Conservation (phyloP, 1,140 invertebrate genomes). For the Lepidurus packardi region DNA sequence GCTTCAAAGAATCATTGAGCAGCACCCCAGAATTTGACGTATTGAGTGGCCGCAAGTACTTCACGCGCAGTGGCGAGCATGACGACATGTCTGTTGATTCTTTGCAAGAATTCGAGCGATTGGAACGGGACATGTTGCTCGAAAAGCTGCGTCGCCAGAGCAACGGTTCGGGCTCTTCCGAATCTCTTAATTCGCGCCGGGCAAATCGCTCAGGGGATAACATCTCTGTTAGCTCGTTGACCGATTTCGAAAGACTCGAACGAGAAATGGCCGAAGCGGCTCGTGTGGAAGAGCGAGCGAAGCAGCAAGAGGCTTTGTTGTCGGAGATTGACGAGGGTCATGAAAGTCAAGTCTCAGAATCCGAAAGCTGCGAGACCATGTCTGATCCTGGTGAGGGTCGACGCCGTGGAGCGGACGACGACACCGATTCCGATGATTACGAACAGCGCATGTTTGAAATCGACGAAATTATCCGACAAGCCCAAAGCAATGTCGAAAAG, state of each 20-base stretch:
- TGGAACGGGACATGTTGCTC: slow-evolving; percentile 71
- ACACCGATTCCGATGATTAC: slow-evolving; percentile 56
- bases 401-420: slow-evolving; percentile 40
- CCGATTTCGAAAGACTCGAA: slow-evolving; percentile 90
- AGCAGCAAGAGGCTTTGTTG: slow-evolving; percentile 73
- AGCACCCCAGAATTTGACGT: slow-evolving; percentile 81
- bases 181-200: slow-evolving; percentile 54
- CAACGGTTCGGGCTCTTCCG: slow-evolving; percentile 40
- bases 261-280: slow-evolving; percentile 76
- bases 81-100: slow-evolving; percentile 87
- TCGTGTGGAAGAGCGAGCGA: slow-evolving; percentile 70
- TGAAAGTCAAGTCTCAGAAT: slow-evolving; percentile 57
- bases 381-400: slow-evolving; percentile 50
- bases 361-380: slow-evolving; percentile 62
- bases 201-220: slow-evolving; percentile 71
- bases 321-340: slow-evolving; percentile 63
- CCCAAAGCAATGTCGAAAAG: slow-evolving; percentile 62
- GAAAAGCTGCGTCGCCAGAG: slow-evolving; percentile 38
- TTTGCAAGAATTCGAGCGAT: slow-evolving; percentile 85
- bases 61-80: slow-evolving; percentile 70
- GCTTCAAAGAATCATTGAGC: slow-evolving; percentile 70
- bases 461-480: slow-evolving; percentile 65
- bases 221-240: slow-evolving; percentile 81
- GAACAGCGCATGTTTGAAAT: slow-evolving; percentile 66
- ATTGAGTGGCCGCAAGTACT: slow-evolving; percentile 67